These are phyloP conservation scores for Drosophila hamatofila DNA, from an alignment of 2,888 invertebrate species.

Conservation along the genomic window DNA sequence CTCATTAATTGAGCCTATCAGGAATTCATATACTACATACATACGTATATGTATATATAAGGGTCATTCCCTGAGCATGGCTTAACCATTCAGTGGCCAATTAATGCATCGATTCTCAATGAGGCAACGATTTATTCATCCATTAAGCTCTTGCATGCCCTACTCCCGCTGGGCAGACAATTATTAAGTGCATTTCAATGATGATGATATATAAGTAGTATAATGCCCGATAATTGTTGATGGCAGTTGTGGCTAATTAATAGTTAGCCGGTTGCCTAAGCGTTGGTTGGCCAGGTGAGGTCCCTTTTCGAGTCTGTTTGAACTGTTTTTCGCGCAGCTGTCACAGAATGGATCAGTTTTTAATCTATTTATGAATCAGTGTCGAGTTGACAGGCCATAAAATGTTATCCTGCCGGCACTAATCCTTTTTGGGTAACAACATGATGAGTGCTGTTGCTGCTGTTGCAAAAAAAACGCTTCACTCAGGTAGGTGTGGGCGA, in stretches of 20 bases:
- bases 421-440: conserved; percentile 63
- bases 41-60: no score
- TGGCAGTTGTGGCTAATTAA: conserved; percentile 54
- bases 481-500: conserved; percentile 10
- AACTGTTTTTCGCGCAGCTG: conserved; percentile 53
- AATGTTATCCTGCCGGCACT: conserved; percentile 40
- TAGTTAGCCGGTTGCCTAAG: conserved; percentile 29
- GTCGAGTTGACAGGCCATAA: conserved; percentile 48
- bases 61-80: neutral
- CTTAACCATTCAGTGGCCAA: conserved; percentile 26
- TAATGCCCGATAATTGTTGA: conserved; percentile 54
- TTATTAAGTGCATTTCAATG: conserved; percentile 39
- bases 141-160: conserved; percentile 23
- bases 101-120: conserved; percentile 47
- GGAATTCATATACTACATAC: conserved; percentile 15
- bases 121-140: conserved; percentile 22
- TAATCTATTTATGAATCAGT: conserved; percentile 76
- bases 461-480: conserved; percentile 15
- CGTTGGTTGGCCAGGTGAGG: neutral
- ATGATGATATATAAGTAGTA: conserved; percentile 32
- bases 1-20: conserved; percentile 21
- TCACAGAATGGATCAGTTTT: conserved; percentile 44
- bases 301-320: neutral
- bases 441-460: conserved; percentile 21
- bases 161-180: conserved; percentile 23